Evolutionary conservation across 2,113 vertebrate genomes (phyloP).

Genomic region (Indicator maculatus): DNA sequence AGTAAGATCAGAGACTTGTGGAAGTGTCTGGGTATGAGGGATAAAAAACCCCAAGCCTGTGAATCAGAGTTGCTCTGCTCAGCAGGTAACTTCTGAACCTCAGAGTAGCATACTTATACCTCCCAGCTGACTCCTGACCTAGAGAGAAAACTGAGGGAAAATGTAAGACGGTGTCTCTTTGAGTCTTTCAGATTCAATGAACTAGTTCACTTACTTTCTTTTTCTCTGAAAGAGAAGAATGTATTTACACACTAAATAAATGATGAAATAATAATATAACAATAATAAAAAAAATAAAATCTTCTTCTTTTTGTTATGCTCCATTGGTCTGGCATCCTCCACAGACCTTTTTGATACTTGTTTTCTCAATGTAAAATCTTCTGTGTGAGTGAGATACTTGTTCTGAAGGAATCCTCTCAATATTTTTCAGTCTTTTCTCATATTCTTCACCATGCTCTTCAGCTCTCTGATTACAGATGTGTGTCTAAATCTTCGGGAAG

Average conservation of each 20-base stretch:
- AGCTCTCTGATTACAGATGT: background rate
- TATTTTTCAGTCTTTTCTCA: background rate
- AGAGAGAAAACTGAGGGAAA: background rate
- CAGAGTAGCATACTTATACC: background rate
- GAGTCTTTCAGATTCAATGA: background rate
- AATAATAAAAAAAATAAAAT: background rate
- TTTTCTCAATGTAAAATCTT: background rate
- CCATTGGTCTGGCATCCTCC: background rate
- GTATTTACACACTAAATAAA: background rate
- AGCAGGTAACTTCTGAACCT: slow-evolving; percentile 21
- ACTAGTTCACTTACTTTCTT: background rate
- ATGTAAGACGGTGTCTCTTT: background rate
- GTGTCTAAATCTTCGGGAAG: background rate
- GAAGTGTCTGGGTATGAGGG: background rate
- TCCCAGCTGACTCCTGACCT: background rate
- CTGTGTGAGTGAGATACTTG: background rate
- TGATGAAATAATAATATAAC: background rate
- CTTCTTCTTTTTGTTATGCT: background rate
- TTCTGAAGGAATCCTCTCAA: background rate
- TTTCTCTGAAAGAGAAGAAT: background rate
- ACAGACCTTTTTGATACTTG: background rate
- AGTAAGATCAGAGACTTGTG: slow-evolving; percentile 14
- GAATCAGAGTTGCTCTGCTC: slow-evolving; percentile 21
- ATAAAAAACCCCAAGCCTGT: background rate
- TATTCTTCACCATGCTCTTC: background rate